These are phyloP conservation scores for Heteromormyrus szaboi DNA, from an alignment of 2,797 vertebrate genomes.

Conservation along the genomic window DNA sequence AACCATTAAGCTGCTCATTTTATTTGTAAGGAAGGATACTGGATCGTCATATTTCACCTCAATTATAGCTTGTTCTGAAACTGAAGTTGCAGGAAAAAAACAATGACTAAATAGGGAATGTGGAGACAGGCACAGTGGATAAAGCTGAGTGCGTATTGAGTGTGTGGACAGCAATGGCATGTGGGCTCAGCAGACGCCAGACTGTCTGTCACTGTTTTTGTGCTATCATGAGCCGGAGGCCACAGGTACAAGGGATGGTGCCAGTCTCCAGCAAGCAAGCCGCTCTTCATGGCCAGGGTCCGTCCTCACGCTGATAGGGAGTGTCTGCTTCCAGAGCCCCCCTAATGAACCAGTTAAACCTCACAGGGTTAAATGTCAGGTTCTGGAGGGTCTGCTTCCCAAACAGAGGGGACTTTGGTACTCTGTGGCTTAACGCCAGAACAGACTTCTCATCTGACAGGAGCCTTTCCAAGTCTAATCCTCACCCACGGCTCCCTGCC, in stretches of 20 bases:
- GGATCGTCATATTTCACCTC: background rate
- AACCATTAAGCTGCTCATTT: background rate
- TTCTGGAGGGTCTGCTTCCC: background rate
- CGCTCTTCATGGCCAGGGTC: background rate
- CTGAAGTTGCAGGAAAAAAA: background rate
- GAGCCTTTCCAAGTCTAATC: background rate
- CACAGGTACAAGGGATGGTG: background rate
- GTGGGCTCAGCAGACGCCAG: background rate
- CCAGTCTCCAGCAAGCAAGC: background rate
- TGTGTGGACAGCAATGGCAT: background rate
- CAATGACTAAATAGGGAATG: background rate
- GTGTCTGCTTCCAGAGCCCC: background rate
- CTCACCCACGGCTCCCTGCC: background rate
- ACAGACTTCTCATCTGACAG: background rate
- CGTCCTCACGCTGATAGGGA: background rate
- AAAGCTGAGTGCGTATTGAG: background rate
- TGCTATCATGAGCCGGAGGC: background rate
- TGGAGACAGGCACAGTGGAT: background rate
- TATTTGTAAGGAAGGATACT: background rate
- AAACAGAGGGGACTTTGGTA: background rate
- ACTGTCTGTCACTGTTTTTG: background rate
- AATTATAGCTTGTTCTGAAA: background rate
- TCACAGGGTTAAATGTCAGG: background rate
- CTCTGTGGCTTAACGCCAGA: background rate
- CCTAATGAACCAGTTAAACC: background rate